Evolutionary conservation across 2,888 invertebrate genomes (phyloP).

Genomic region (Isotomurus palustris): DNA sequence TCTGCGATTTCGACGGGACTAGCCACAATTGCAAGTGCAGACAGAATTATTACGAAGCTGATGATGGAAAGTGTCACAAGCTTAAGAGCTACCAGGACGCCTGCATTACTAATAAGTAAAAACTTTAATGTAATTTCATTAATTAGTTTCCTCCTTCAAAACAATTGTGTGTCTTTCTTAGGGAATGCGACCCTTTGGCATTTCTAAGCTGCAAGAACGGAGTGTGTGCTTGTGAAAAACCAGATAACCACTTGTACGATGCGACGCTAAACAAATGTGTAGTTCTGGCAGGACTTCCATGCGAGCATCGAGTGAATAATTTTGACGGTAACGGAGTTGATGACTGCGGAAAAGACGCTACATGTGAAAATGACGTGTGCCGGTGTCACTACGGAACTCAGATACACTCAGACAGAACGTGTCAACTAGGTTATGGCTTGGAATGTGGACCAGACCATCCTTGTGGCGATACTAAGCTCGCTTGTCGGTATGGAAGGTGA

Average conservation of each 20-base stretch:
- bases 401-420: slow-evolving; percentile 22
- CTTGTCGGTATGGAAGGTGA: slow-evolving; percentile 14
- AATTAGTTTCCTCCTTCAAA: not conserved
- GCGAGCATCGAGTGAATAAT: slow-evolving; percentile 21
- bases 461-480: slow-evolving; percentile 32
- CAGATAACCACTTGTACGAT: slow-evolving; percentile 13
- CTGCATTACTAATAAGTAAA: slow-evolving; percentile 14
- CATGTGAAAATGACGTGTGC: slow-evolving; percentile 27
- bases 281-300: slow-evolving; percentile 18
- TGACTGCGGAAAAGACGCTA: slow-evolving; percentile 27
- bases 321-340: slow-evolving; percentile 30
- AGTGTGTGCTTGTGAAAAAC: slow-evolving; percentile 16
- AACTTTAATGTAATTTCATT: not conserved
- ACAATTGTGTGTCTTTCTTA: not conserved
- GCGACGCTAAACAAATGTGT: slow-evolving; percentile 25
- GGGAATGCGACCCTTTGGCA: slow-evolving; percentile 29
- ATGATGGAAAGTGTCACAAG: slow-evolving; percentile 28
- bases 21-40: slow-evolving; percentile 31
- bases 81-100: slow-evolving; percentile 29
- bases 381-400: slow-evolving; percentile 30
- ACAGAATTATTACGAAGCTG: slow-evolving; percentile 27
- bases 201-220: slow-evolving; percentile 21
- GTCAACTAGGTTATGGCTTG: slow-evolving; percentile 18
- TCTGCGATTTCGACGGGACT: slow-evolving; percentile 29
- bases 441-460: slow-evolving; percentile 34